Evolutionary conservation across 1,140 invertebrate genomes (phyloP), one percentile per base, ranked within the genome.

Genomic region (Papilio dardanus): DNA sequence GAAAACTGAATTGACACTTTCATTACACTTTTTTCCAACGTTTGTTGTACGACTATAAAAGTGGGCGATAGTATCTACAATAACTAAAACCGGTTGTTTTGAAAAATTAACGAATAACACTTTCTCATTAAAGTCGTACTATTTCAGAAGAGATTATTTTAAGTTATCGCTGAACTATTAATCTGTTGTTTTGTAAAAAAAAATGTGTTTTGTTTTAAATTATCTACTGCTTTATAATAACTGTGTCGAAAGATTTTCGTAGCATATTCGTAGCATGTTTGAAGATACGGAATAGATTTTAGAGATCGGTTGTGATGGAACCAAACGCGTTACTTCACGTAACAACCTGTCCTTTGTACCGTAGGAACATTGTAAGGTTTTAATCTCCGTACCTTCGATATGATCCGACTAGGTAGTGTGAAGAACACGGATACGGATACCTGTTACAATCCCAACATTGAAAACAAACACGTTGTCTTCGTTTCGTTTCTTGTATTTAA

Each of bases 1-100:
- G 54, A 62, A 28, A 62, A 62, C 54, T 62, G 30, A 62, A 28
- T 28, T 62, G 24, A 28, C 54, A 62, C 54, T 24, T 62, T 28
- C 54, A 54, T 54, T 54, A 54, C 50, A n/a, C 42, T 46, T 46
- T 46, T n/a, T 12, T 8, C 35, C 14, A 37, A n/a, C 42, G 42
- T 46, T 46, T 46, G 42, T 46, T 46, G n/a, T 6, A 4, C 16
- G 42, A 37, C 35, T 12, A 37, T 37, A 12, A 12, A 12, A 37
- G 8, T 3, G 35, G 35, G 3, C 7, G n/a, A 46, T 16, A 46
- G 16, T 46, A 16, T 46, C 42, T 16, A n/a, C n/a, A n/a, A n/a
- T n/a, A 42, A 42, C 42, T 46, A n/a, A 46, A 46, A n/a, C 16
- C 14, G 16, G n/a, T n/a, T 16, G 42, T 46, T 46, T n/a, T 1